These are phyloP conservation scores for Lamprotornis superbus DNA, from an alignment of 2,113 vertebrate species.

Conservation along the genomic window DNA sequence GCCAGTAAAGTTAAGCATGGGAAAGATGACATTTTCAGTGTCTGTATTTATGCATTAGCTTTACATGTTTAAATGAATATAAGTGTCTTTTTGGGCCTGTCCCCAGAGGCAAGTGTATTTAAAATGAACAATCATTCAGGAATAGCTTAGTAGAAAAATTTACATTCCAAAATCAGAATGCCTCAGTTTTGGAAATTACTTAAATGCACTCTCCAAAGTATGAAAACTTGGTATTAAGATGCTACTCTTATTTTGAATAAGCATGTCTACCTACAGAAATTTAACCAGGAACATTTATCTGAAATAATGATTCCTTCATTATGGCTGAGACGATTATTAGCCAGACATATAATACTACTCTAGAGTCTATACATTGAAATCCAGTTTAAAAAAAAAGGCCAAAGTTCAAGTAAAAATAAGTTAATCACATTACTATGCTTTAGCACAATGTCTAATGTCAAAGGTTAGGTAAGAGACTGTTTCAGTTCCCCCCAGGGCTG, in stretches of 20 bases:
- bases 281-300: neutral
- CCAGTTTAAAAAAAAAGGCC: neutral
- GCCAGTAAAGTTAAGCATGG: neutral
- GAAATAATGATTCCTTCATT: neutral
- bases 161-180: neutral
- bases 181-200: neutral
- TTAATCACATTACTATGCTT: neutral
- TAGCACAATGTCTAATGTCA: neutral
- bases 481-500: neutral
- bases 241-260: neutral
- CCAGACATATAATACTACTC: neutral
- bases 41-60: neutral
- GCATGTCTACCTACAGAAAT: neutral
- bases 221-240: neutral
- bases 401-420: neutral
- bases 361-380: neutral
- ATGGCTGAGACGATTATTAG: neutral
- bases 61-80: neutral
- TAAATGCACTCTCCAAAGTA: neutral
- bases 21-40: conserved; percentile 6
- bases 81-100: neutral
- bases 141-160: neutral
- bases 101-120: neutral
- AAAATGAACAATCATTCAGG: neutral
- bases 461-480: neutral